Percentiles rank a stretch among this genome's conserved stretches.
Conservation (phyloP, 2,113 vertebrate genomes). For the Neodontobutis hainanensis region DNA sequence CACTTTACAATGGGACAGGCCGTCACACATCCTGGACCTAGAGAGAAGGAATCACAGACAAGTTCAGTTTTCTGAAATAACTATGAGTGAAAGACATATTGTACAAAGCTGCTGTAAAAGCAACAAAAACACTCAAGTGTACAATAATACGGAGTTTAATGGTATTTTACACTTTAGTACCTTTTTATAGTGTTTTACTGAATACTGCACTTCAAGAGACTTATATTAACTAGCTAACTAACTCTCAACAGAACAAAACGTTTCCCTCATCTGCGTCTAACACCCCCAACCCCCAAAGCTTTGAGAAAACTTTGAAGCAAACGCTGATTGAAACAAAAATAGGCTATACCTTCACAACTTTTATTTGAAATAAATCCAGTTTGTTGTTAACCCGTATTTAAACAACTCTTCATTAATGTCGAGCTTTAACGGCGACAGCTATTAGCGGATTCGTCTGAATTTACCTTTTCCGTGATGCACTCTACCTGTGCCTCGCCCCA, state of each 20-base stretch:
- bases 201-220: no score
- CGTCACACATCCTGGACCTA: conserved; percentile 59
- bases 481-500: conserved; percentile 33
- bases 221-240: no score
- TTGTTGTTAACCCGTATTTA: neutral
- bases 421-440: neutral
- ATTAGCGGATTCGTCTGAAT: conserved; percentile 16
- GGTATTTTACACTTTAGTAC: no score
- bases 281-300: neutral
- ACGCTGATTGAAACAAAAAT: neutral
- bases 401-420: neutral
- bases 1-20: conserved; percentile 84
- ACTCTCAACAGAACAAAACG: no score
- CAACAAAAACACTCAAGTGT: no score
- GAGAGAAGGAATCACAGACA: neutral
- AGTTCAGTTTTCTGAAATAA: no score
- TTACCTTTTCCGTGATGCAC: conserved; percentile 1
- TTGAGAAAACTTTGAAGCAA: neutral
- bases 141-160: no score
- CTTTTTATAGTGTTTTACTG: no score
- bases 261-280: no score
- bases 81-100: no score
- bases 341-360: neutral
- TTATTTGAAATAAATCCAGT: neutral
- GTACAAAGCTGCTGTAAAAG: no score